A percentile compares a stretch with the other conserved stretches of the same genome.
These are phyloP conservation scores for Agrilus cyanescens DNA, from an alignment of 2,888 invertebrate genomes.

Conservation along the genomic window DNA sequence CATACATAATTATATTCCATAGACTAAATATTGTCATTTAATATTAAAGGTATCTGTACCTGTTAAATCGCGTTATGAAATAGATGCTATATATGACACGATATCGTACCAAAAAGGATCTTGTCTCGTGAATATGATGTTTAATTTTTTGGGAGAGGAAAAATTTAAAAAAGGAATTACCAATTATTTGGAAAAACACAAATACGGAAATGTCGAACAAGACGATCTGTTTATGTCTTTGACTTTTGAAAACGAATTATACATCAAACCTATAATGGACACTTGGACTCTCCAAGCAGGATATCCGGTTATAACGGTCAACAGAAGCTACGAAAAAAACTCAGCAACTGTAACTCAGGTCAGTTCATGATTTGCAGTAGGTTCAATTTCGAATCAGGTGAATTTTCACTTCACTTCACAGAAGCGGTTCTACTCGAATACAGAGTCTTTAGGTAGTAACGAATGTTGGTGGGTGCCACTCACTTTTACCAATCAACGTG, in stretches of 20 bases:
- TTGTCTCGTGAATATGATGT: constrained; percentile 84
- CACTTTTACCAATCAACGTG: constrained; percentile 20
- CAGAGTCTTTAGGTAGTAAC: too few species aligned
- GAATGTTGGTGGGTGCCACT: too few species aligned
- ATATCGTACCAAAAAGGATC: constrained; percentile 82
- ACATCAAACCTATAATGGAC: constrained; percentile 51
- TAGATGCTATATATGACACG: constrained; percentile 72
- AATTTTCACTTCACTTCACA: too few species aligned
- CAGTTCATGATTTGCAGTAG: too few species aligned
- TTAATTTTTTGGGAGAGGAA: constrained; percentile 66
- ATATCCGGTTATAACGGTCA: constrained; percentile 51
- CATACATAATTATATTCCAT: too few species aligned
- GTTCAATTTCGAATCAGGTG: too few species aligned
- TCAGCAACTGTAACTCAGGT: too few species aligned
- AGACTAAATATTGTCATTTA: too few species aligned
- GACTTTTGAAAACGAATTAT: constrained; percentile 41
- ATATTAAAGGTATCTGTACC: constrained; percentile 47
- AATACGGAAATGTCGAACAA: constrained; percentile 66
- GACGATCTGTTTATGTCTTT: constrained; percentile 73
- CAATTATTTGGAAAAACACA: constrained; percentile 51
- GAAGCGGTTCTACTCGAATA: too few species aligned
- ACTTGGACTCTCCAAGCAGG: constrained; percentile 62
- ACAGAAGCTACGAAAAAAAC: constrained; percentile 37
- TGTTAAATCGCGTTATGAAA: constrained; percentile 64
- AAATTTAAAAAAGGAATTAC: constrained; percentile 56